Evolutionary conservation across 1,140 invertebrate genomes (phyloP).

Genomic region (Cydia strobilella): DNA sequence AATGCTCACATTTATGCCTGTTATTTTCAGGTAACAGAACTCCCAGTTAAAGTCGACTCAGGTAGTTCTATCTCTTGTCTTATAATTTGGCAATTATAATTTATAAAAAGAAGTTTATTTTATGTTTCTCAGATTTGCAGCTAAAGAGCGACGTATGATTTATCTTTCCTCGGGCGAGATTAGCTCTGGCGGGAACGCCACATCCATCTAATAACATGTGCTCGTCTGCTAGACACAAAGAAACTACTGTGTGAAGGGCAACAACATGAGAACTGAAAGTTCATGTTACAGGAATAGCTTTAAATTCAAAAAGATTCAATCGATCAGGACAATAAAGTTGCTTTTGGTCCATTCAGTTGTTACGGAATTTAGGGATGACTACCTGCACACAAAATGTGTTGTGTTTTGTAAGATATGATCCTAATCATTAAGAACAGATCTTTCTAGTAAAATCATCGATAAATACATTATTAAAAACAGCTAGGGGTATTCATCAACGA

Average conservation of each 20-base stretch:
- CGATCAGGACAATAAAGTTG: constrained; percentile 9
- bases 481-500: constrained; percentile 10
- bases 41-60: neutral
- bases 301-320: neutral
- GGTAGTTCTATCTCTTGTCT: neutral
- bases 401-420: constrained; percentile 32
- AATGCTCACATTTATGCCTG: constrained; percentile 53
- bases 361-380: constrained; percentile 17
- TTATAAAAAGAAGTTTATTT: neutral
- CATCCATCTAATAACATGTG: constrained; percentile 20
- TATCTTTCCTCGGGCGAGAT: neutral
- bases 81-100: neutral
- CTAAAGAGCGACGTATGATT: neutral
- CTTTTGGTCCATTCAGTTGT: neutral
- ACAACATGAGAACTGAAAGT: constrained; percentile 22
- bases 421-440: constrained; percentile 21
- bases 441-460: constrained; percentile 29
- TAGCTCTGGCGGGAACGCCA: neutral
- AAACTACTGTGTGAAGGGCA: constrained; percentile 20
- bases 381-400: constrained; percentile 24
- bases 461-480: constrained; percentile 21
- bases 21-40: neutral
- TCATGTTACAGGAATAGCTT: constrained; percentile 15
- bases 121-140: neutral
- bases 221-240: constrained; percentile 23